A percentile compares a stretch with the other conserved stretches of the same genome.
phyloP scores from a whole-genome alignment of 2,888 invertebrate genomes.

The Phyllotreta cruciferae region DNA sequence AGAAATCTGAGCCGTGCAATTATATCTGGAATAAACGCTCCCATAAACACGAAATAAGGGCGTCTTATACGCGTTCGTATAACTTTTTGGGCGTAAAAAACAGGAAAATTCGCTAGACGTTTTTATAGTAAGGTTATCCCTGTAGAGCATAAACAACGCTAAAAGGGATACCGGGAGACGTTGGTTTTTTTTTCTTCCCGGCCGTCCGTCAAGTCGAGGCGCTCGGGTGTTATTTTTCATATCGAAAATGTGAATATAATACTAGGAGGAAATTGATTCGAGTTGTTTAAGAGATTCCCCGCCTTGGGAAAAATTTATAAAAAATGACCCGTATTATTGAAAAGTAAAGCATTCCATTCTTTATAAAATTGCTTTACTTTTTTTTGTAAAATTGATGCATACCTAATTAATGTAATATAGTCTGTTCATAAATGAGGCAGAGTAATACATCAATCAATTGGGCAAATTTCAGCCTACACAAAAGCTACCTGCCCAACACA shows the following conservation, averaged over 20 bases:
- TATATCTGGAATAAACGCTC: constrained; percentile 4
- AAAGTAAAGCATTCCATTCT: no score
- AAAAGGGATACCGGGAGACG: constrained; percentile 15
- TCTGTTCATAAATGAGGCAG: no score
- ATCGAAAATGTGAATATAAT: constrained; percentile 13
- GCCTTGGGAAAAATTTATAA: background rate
- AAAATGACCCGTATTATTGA: background rate
- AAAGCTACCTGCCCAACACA: no score
- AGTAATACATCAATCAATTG: no score
- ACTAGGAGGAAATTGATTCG: constrained; percentile 13
- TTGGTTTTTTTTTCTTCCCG: constrained; percentile 4
- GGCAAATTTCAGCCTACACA: no score
- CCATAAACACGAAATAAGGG: constrained; percentile 12
- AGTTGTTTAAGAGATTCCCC: background rate
- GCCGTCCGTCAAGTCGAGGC: constrained; percentile 5
- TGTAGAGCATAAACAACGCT: constrained; percentile 6
- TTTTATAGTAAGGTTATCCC: constrained; percentile 17
- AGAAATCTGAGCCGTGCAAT: background rate
- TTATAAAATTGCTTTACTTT: no score
- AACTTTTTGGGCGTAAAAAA: constrained; percentile 7
- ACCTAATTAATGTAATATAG: no score
- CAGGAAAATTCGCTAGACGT: constrained; percentile 14
- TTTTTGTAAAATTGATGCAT: no score
- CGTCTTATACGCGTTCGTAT: background rate
- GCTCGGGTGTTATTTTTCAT: constrained; percentile 11